Evolutionary conservation across 1,140 invertebrate species (phyloP).

Genomic region (Philopotamus ludificatus): DNA sequence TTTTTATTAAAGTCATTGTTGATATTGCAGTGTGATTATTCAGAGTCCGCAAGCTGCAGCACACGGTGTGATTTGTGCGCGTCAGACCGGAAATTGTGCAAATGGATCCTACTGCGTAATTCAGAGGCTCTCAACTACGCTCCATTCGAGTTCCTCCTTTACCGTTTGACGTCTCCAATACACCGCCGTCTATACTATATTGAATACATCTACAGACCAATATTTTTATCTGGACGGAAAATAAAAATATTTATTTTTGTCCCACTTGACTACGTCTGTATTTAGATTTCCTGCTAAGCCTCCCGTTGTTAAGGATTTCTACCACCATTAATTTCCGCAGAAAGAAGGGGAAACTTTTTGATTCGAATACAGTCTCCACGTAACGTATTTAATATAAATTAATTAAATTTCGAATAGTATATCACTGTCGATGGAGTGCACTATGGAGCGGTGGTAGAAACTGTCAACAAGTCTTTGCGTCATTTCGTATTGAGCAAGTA

Average conservation of each 20-base stretch:
- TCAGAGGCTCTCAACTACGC: constrained; percentile 10
- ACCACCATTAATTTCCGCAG: constrained; percentile 1
- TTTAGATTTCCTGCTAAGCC: background rate
- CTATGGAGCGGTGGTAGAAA: no score
- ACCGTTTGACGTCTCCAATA: no score
- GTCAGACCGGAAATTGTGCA: constrained; percentile 41
- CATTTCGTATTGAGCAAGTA: no score
- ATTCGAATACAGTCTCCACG: background rate
- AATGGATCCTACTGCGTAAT: constrained; percentile 33
- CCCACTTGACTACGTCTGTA: background rate
- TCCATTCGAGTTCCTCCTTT: background rate
- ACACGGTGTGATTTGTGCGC: constrained; percentile 34
- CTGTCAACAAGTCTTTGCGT: no score
- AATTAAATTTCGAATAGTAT: background rate
- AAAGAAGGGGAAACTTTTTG: background rate
- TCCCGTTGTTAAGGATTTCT: background rate
- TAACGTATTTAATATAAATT: background rate
- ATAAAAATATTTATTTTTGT: background rate
- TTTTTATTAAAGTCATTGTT: background rate
- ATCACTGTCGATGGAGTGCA: no score
- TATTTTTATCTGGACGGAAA: background rate
- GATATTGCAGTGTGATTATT: background rate
- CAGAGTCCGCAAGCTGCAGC: background rate
- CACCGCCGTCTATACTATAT: no score
- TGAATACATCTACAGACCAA: no score